Conservation (phyloP, 2,113 vertebrate species). For the Calcarius ornatus region DNA sequence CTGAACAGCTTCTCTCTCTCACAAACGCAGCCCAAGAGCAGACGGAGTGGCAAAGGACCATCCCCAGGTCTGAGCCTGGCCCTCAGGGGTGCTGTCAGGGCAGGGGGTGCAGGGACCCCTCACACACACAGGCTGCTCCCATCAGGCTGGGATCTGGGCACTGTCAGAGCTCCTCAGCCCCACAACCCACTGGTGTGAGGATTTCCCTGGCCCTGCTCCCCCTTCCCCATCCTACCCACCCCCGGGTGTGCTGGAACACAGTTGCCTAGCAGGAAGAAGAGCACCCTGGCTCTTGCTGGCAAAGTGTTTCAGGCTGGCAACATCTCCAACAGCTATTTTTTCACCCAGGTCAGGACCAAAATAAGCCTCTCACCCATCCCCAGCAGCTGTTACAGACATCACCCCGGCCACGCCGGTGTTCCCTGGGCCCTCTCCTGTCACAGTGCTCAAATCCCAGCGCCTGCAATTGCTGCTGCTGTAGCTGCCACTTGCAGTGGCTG, state of each 20-base stretch:
- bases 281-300: not conserved
- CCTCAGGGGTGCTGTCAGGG: not conserved
- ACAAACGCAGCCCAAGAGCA: not conserved
- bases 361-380: slow-evolving; percentile 8
- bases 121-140: fast-evolving
- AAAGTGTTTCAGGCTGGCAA: not conserved
- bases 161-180: not conserved
- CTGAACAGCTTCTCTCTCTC: not conserved
- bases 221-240: not conserved
- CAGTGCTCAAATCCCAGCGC: fast-evolving
- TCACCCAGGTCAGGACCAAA: slow-evolving; percentile 6
- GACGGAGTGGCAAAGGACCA: not conserved
- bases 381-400: slow-evolving; percentile 46
- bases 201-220: not conserved
- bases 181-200: not conserved
- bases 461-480: not conserved
- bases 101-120: not conserved
- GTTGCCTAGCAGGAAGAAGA: not conserved
- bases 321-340: not conserved
- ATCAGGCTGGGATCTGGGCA: fast-evolving
- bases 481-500: slow-evolving; percentile 18
- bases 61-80: not conserved
- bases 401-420: fast-evolving
- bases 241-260: fast-evolving
- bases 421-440: not conserved